Conservation (phyloP, 2,888 invertebrate genomes). For the Stenodera caucasica region DNA sequence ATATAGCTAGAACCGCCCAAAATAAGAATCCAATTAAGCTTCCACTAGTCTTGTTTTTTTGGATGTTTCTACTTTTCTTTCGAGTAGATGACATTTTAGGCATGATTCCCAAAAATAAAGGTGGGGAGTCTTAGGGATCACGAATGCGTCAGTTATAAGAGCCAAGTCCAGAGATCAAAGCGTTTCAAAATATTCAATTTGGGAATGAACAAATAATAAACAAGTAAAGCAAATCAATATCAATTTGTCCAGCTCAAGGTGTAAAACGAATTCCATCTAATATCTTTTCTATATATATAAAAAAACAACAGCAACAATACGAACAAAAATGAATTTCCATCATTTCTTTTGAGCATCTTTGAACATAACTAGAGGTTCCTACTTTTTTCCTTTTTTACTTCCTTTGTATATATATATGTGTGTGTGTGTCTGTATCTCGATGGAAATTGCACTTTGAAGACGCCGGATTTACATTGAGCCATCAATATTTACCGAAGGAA, state of each 20-base stretch:
- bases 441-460: slow-evolving; percentile 38
- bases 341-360: background rate
- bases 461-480: slow-evolving; percentile 38
- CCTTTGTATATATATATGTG: background rate
- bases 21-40: no score
- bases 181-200: no score
- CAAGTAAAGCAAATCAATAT: background rate
- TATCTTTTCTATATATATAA: background rate
- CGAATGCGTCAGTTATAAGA: no score
- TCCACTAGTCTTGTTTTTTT: no score
- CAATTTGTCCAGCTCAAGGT: background rate
- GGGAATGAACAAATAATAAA: no score
- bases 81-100: no score
- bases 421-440: slow-evolving; percentile 19
- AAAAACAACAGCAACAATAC: background rate
- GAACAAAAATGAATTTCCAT: background rate
- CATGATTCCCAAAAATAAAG: no score
- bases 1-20: no score
- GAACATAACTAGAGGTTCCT: background rate
- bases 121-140: no score
- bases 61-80: no score
- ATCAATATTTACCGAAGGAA: slow-evolving; percentile 39
- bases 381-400: background rate
- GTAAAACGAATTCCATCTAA: background rate
- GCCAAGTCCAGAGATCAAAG: no score